A percentile compares a stretch with the other conserved stretches of the same genome.
Evolutionary conservation across 2,113 vertebrate genomes (phyloP).

Genomic region (Hyaena hyaena): DNA sequence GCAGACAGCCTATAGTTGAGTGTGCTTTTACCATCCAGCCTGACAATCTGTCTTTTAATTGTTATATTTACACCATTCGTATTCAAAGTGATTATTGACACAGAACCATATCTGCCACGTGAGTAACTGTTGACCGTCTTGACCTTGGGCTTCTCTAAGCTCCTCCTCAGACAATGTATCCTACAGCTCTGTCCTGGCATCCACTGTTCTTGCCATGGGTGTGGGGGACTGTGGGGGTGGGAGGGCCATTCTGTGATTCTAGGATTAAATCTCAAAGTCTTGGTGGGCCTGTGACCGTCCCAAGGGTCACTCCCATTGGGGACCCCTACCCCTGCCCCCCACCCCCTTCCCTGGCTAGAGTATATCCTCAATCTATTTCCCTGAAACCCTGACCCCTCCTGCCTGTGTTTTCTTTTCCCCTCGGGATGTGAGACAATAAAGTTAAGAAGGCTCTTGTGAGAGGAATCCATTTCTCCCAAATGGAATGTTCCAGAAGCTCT

Average conservation of each 20-base stretch:
- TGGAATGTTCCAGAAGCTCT: neutral
- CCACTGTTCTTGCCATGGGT: neutral
- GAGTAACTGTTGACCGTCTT: neutral
- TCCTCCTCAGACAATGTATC: neutral
- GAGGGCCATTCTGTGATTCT: neutral
- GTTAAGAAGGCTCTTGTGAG: neutral
- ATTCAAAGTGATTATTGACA: neutral
- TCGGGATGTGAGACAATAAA: neutral
- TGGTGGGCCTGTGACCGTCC: neutral
- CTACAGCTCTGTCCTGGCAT: neutral
- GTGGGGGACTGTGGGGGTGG: neutral
- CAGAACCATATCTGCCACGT: fast-evolving
- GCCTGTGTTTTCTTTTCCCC: neutral
- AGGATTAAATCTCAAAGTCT: neutral
- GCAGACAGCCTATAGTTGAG: fast-evolving
- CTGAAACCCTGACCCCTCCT: neutral
- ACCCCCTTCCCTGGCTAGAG: neutral
- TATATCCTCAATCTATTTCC: no score
- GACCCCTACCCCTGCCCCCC: no score
- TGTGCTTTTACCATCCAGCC: neutral
- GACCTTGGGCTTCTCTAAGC: neutral
- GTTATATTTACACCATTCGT: neutral
- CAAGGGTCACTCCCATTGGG: neutral
- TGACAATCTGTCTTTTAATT: neutral
- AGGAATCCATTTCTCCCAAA: neutral